Conservation (phyloP, 64 coral and sea anemone species). For the Stichodactyla mertensii region DNA sequence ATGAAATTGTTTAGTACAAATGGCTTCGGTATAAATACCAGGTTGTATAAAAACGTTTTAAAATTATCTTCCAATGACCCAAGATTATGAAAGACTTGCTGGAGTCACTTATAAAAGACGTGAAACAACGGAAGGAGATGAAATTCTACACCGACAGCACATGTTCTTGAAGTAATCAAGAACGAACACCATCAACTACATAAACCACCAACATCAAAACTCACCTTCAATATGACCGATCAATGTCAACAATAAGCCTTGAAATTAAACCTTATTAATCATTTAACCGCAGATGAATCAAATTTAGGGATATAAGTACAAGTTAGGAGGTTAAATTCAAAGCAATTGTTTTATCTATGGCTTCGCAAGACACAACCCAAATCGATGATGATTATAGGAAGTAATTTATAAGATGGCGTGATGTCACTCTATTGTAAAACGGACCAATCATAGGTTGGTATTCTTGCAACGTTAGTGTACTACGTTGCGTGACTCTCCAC, state of each 20-base stretch:
- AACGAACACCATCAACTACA: background rate
- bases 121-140: background rate
- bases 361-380: constrained; percentile 12
- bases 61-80: background rate
- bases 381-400: background rate
- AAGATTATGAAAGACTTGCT: background rate
- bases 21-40: background rate
- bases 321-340: background rate
- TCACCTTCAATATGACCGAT: background rate
- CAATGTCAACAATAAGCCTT: background rate
- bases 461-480: background rate
- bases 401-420: constrained; percentile 19
- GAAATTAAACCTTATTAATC: background rate
- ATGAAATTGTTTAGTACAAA: background rate
- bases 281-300: background rate
- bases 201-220: background rate
- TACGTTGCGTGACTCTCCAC: background rate
- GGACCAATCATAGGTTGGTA: background rate
- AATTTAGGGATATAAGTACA: background rate
- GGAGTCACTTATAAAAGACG: background rate
- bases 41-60: background rate
- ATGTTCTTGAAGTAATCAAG: background rate
- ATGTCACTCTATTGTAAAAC: constrained; percentile 2
- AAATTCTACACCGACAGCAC: background rate
- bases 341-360: background rate